phyloP scores from a whole-genome alignment of 2,888 invertebrate genomes.

The Rhagophthalmus giganteus region DNA sequence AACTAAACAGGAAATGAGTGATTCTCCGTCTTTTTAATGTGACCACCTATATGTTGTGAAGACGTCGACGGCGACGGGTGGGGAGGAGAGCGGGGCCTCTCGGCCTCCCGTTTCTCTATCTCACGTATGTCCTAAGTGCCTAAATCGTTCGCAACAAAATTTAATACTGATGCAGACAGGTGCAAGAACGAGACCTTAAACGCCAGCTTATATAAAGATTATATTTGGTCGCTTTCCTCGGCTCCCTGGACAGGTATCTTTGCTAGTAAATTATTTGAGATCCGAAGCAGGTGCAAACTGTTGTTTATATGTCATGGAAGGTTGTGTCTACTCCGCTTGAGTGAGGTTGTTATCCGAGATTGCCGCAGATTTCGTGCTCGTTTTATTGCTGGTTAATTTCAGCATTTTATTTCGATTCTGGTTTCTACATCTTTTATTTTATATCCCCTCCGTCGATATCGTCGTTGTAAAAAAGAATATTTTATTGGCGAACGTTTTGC shows the following conservation, averaged over 20 bases:
- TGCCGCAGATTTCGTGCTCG: slow-evolving; percentile 21
- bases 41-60: slow-evolving; percentile 31
- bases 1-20: slow-evolving; percentile 36
- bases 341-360: slow-evolving; percentile 25
- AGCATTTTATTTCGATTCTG: too few relatives aligned
- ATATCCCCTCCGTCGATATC: too few relatives aligned
- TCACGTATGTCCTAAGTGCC: slow-evolving; percentile 22
- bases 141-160: slow-evolving; percentile 30
- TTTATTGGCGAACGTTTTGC: not conserved
- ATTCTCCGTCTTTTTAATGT: slow-evolving; percentile 34
- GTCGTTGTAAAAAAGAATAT: too few relatives aligned
- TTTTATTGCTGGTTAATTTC: slow-evolving; percentile 14
- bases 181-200: slow-evolving; percentile 34
- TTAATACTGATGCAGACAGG: slow-evolving; percentile 41
- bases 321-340: slow-evolving; percentile 20
- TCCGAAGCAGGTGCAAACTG: slow-evolving; percentile 51
- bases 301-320: slow-evolving; percentile 31
- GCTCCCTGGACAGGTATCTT: slow-evolving; percentile 50
- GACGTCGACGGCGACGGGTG: too few relatives aligned
- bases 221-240: slow-evolving; percentile 37
- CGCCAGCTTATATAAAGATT: slow-evolving; percentile 38
- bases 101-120: slow-evolving; percentile 12
- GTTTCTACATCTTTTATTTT: slow-evolving; percentile 5
- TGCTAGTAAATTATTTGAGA: slow-evolving; percentile 53
- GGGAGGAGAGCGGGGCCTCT: slow-evolving; percentile 20